phyloP scores from a whole-genome alignment of 2,113 vertebrate genomes.

The Ammodytes dubius region DNA sequence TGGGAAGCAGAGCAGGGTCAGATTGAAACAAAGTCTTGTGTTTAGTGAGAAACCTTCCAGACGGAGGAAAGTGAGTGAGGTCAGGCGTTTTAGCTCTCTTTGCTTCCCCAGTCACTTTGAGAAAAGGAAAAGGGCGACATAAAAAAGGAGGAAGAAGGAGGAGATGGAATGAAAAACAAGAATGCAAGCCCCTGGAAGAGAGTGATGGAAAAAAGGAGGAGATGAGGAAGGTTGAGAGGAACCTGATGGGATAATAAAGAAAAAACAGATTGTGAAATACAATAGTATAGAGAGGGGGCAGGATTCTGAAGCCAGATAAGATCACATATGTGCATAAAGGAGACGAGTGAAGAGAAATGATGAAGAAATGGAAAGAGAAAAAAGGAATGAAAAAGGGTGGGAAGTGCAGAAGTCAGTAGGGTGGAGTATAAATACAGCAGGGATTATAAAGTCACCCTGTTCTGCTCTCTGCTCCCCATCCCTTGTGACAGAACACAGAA shows the following conservation, averaged over 20 bases:
- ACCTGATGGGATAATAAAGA: conserved; percentile 44
- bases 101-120: conserved; percentile 26
- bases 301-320: conserved; percentile 50
- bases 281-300: conserved; percentile 35
- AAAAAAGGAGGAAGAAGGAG: conserved; percentile 25
- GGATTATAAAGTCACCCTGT: conserved; percentile 82
- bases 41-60: conserved; percentile 51
- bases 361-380: conserved; percentile 57
- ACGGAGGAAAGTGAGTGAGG: conserved; percentile 33
- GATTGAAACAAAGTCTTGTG: conserved; percentile 20
- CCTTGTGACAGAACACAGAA: conserved; percentile 77
- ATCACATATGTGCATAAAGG: conserved; percentile 61
- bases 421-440: conserved; percentile 77
- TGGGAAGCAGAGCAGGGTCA: conserved; percentile 22
- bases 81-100: conserved; percentile 26
- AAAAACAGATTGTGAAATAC: conserved; percentile 49
- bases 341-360: conserved; percentile 45
- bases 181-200: conserved; percentile 26
- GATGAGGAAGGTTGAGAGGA: conserved; percentile 47
- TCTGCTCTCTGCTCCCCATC: conserved; percentile 81
- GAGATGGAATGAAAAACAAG: conserved; percentile 34
- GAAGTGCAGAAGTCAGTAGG: conserved; percentile 72
- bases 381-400: conserved; percentile 32
- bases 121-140: conserved; percentile 9
- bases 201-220: conserved; percentile 44